A percentile compares a stretch with the other conserved stretches of the same genome.
Conservation (phyloP, 2,113 vertebrate species). For the Penelope pileata region DNA sequence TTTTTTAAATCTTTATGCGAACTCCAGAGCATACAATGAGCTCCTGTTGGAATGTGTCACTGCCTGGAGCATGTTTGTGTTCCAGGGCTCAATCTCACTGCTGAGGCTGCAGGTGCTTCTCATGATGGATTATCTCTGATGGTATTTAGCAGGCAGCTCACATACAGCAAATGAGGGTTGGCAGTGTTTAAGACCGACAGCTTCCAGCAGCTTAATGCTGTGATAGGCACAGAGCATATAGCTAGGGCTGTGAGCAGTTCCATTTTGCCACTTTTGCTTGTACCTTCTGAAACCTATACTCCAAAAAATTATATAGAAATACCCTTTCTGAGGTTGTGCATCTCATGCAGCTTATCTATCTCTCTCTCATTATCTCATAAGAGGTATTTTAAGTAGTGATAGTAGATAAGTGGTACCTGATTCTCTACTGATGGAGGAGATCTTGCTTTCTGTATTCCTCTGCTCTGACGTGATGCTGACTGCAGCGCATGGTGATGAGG, state of each 20-base stretch:
- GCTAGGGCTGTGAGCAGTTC: background rate
- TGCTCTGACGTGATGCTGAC: background rate
- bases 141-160: constrained; percentile 15
- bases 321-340: background rate
- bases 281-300: background rate
- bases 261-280: background rate
- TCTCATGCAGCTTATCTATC: background rate
- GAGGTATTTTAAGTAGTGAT: background rate
- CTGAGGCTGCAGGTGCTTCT: background rate
- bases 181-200: background rate
- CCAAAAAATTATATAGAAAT: background rate
- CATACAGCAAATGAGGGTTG: constrained; percentile 1
- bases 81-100: background rate
- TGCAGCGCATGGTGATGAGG: background rate
- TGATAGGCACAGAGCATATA: background rate
- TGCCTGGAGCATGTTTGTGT: background rate
- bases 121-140: background rate
- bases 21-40: background rate
- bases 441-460: background rate
- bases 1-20: background rate
- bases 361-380: background rate
- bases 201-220: background rate
- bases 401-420: background rate
- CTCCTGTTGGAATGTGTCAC: background rate
- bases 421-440: background rate